Evolutionary conservation across 2,888 invertebrate species (phyloP), one percentile per base, ranked within the genome.

Genomic region (Ferdinandea cuprea): DNA sequence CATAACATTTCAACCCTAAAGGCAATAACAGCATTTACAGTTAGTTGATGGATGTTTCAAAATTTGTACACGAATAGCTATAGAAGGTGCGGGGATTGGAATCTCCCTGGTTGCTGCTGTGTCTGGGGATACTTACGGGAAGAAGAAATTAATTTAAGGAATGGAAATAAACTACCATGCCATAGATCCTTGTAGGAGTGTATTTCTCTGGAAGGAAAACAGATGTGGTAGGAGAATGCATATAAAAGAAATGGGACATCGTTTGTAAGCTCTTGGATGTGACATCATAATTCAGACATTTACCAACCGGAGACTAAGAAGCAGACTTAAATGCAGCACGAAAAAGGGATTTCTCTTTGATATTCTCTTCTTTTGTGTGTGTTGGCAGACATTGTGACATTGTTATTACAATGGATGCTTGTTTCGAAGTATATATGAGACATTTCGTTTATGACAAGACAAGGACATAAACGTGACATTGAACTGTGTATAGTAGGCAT

Each of bases 191-290:
- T n/a, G n/a, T 37, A 4, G 1, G 13, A 37, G 37, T 11, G 6
- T 6, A 21, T 59, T 25, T 42, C 11, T 11, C 8, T 19, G 8
- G 25, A 11, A 58, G 15, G 9, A 40, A 2, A n/a, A 13, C n/a
- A 9, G 13, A 17, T 17, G 42, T 44, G 17, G 7, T 8, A 9
- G 15, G 13, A 15, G 1, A 2, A 15, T 19, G 9, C 5, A 35
- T 15, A 13, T 13, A 50, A 52, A 52, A 17, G 28, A 52, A 65
- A 65, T 65, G 40, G 40, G 65, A 65, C 30, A 42, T 65, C 65
- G 50, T 63, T 63, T 63, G 15, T 35, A 50, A 48, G 11, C 37
- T 25, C 35, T 63, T 63, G 63, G 48, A 37, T 37, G 48, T 21
- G 63, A 63, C 63, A 50, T 37, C 48, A 37, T 63, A 63, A 63